Base-by-base conservation (phyloP, 2,888 invertebrate genomes). In the Venustoraphidia nigricollis region DNA sequence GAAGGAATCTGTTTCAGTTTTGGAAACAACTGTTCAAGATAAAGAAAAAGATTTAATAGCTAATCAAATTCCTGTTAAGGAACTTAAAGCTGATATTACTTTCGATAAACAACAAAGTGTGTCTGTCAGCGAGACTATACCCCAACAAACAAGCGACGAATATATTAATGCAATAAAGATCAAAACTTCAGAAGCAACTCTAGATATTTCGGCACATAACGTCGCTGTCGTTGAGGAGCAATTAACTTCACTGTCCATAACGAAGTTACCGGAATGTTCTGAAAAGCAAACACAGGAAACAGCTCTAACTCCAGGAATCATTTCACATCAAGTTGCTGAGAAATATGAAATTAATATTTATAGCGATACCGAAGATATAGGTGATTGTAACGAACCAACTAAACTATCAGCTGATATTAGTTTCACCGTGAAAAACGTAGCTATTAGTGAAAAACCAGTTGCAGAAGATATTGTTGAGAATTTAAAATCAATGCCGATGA, bases 401-500 rank as follows among this genome's bases (percentile, higher is more conserved):
- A 27, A 27, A 27, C 6, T 27, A 6, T 27, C 27, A 27, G 27
- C 27, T 1, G 27, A 27, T 6, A 27, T 27, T 27, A 27, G 27
- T 27, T 27, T 27, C 27, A 27, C 27, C 27, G 27, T 27, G 27
- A 27, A 27, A 27, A 27, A 27, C 27, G 27, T 27, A 6, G 27
- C 27, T 5, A 6, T 36, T 46, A 40, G 36, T 13, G 46, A 46
- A 46, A 36, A 80, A 66, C 59, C 74, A 4, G 55, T 74, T 42
- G 60, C 70, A 4, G 64, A 66, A 51, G 66, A 76, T 44, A 71
- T 63, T 60, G 77, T 77, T 69, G 62, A 66, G 62, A 67, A 59
- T 51, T 62, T 75, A 35, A 63, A 60, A 17, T 57, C 61, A 51
- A 59, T 62, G 36, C 60, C 66, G 53, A 57, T 57, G 48, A 66